Percentiles rank a stretch among this genome's conserved stretches.
phyloP scores from a whole-genome alignment of 2,888 invertebrate species.

The Masnerella sp. region DNA sequence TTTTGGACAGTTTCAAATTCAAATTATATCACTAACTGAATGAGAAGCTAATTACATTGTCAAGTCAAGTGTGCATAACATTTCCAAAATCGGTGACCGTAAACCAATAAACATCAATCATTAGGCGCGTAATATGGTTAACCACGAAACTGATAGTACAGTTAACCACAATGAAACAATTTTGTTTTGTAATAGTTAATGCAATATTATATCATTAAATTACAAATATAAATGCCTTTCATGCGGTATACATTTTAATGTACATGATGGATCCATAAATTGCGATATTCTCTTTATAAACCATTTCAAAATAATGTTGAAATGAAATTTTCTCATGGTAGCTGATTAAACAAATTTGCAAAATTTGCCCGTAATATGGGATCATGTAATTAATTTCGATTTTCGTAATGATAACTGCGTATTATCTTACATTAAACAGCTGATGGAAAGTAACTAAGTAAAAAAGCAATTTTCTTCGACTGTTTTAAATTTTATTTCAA shows the following conservation, averaged over 20 bases:
- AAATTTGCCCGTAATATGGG: no score
- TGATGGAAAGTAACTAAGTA: neutral
- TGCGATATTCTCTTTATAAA: no score
- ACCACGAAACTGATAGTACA: neutral
- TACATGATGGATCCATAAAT: no score
- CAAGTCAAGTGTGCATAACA: conserved; percentile 3
- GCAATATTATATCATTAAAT: neutral
- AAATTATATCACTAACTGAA: neutral
- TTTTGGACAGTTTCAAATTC: neutral
- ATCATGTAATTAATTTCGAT: no score
- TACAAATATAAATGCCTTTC: neutral
- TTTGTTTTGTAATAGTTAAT: neutral
- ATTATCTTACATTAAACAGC: no score
- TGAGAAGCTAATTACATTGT: neutral
- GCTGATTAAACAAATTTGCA: no score
- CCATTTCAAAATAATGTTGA: no score
- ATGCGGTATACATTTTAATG: no score
- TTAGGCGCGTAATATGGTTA: neutral
- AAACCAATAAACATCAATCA: conserved; percentile 9
- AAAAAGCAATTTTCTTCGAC: neutral
- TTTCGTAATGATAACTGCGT: no score
- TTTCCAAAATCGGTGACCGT: conserved; percentile 2
- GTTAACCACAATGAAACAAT: conserved; percentile 1
- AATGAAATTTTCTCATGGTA: no score
- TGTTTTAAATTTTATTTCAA: no score